Evolutionary conservation across 2,888 invertebrate genomes (phyloP).

Genomic region (Chalcis sispes): DNA sequence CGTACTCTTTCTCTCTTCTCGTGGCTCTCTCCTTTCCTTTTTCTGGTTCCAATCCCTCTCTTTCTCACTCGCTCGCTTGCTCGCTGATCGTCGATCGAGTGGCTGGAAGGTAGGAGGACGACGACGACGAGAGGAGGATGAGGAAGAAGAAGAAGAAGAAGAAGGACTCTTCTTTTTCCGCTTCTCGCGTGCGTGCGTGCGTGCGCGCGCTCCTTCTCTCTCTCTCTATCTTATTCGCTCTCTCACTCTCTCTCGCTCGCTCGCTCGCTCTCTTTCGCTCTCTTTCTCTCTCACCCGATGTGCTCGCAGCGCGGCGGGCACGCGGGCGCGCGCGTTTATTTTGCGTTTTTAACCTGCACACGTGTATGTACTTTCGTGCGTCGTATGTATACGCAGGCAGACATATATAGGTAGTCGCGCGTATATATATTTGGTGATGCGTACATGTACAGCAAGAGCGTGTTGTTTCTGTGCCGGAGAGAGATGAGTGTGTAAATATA

Average conservation of each 20-base stretch:
- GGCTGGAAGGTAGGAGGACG: conserved; percentile 4
- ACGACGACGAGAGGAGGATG: conserved; percentile 15
- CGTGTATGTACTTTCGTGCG: conserved; percentile 7
- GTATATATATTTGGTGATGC: not conserved
- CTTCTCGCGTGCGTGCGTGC: conserved; percentile 12
- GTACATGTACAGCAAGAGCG: no score
- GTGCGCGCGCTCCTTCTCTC: conserved; percentile 8
- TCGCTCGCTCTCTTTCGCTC: conserved; percentile 4
- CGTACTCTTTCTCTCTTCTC: conserved; percentile 12
- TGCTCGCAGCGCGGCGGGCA: no score
- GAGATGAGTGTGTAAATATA: no score
- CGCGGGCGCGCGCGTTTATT: conserved; percentile 40
- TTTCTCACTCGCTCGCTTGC: conserved; percentile 17
- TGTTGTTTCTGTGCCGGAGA: no score
- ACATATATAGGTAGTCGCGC: not conserved
- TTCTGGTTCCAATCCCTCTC: conserved; percentile 23
- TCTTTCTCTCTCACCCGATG: not conserved
- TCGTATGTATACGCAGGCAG: not conserved
- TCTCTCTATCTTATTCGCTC: not conserved
- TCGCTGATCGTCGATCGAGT: conserved; percentile 44
- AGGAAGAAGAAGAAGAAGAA: conserved; percentile 8
- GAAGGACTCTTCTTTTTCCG: conserved; percentile 32
- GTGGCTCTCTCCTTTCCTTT: conserved; percentile 31
- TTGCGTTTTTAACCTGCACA: conserved; percentile 38
- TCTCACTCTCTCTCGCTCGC: conserved; percentile 13